phyloP scores from a whole-genome alignment of 2,888 invertebrate species.

The Epistrophe eligans region DNA sequence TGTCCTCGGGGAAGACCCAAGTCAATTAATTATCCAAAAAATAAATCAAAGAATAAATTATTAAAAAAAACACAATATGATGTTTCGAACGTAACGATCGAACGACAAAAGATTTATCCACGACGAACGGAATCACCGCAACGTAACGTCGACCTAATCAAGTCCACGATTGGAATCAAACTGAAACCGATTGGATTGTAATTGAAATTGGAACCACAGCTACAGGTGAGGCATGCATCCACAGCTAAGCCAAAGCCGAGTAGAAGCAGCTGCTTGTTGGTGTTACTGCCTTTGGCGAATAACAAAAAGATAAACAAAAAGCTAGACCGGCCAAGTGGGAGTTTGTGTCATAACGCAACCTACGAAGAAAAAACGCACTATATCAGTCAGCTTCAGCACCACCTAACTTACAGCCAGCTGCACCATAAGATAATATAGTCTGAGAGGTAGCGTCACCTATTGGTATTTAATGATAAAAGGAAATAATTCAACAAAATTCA shows the following conservation, averaged over 20 bases:
- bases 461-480: too few species aligned
- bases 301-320: conserved; percentile 67
- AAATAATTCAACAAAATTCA: too few species aligned
- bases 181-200: conserved; percentile 11
- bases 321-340: conserved; percentile 72
- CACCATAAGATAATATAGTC: background rate
- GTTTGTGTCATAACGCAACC: conserved; percentile 67
- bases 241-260: conserved; percentile 24
- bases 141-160: conserved; percentile 43
- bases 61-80: background rate
- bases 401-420: conserved; percentile 42
- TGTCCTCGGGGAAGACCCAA: conserved; percentile 40
- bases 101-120: background rate
- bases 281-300: conserved; percentile 23
- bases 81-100: background rate
- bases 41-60: background rate
- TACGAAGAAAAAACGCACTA: conserved; percentile 47
- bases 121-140: conserved; percentile 12
- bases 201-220: conserved; percentile 11
- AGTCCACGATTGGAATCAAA: conserved; percentile 55
- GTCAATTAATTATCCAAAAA: conserved; percentile 25
- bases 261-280: conserved; percentile 1
- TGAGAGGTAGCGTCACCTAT: background rate
- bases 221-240: conserved; percentile 61
- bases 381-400: conserved; percentile 24